A percentile compares a stretch with the other conserved stretches of the same genome.
Evolutionary conservation across 2,888 invertebrate genomes (phyloP).

Genomic region (Erpobdella octoculata): DNA sequence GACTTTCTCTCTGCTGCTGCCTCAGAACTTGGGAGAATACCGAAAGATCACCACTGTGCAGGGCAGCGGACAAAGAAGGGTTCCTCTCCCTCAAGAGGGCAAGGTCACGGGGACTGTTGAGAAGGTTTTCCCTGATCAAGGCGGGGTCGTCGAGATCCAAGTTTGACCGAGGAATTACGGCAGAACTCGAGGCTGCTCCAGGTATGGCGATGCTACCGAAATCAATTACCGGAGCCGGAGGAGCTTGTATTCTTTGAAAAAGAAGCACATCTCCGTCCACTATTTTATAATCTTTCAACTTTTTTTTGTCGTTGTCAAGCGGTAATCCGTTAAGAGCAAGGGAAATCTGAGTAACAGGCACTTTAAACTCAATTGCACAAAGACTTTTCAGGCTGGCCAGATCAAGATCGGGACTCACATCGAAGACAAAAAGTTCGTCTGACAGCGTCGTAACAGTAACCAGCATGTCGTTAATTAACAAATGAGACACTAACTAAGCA

Average conservation of each 20-base stretch:
- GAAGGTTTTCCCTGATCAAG: constrained; percentile 45
- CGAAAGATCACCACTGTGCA: constrained; percentile 72
- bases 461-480: constrained; percentile 73
- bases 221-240: background rate
- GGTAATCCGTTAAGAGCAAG: constrained; percentile 79
- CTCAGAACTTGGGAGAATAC: constrained; percentile 43
- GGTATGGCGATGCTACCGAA: background rate
- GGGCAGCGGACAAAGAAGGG: constrained; percentile 80
- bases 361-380: constrained; percentile 49
- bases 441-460: constrained; percentile 81
- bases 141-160: constrained; percentile 40
- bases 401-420: constrained; percentile 86
- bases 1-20: constrained; percentile 66
- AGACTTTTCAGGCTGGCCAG: constrained; percentile 78
- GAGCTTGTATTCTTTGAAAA: constrained; percentile 50
- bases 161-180: constrained; percentile 9
- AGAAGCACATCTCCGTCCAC: constrained; percentile 80
- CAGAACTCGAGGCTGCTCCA: constrained; percentile 43
- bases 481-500: too few relatives aligned
- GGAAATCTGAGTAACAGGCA: constrained; percentile 69
- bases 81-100: constrained; percentile 85
- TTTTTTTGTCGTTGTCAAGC: constrained; percentile 70
- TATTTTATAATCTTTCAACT: constrained; percentile 73
- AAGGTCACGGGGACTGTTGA: constrained; percentile 78
- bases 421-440: constrained; percentile 80